Conservation (phyloP, 2,888 invertebrate species). For the Imbricaverruca yamaguchii region DNA sequence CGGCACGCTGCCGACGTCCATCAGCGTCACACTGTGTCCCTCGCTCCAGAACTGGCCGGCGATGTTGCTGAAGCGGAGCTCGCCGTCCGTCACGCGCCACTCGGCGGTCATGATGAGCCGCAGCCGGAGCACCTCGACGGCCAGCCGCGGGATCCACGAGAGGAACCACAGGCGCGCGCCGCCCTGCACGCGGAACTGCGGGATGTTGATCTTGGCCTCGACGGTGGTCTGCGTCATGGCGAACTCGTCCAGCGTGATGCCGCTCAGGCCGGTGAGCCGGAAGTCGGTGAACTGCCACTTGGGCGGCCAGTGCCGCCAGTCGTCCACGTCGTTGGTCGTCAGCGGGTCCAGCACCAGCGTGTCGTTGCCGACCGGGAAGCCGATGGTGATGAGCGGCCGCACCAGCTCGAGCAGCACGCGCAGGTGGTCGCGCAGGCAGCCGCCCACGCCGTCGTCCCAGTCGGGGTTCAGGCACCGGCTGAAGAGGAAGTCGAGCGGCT, state of each 20-base stretch:
- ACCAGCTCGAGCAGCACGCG: slow-evolving; percentile 6
- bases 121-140: not conserved
- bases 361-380: not conserved
- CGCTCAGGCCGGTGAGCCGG: not conserved
- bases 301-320: not conserved
- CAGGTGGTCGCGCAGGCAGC: slow-evolving; percentile 16
- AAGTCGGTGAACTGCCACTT: not conserved
- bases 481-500: slow-evolving; percentile 10
- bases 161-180: not conserved
- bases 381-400: not conserved
- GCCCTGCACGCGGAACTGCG: not conserved
- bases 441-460: slow-evolving; percentile 3
- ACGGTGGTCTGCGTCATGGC: not conserved
- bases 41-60: slow-evolving; percentile 10
- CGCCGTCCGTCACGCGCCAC: not conserved
- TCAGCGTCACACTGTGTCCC: not conserved
- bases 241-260: slow-evolving; percentile 14
- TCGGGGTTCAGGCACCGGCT: not conserved
- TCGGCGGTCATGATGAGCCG: not conserved
- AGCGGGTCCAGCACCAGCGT: slow-evolving; percentile 3
- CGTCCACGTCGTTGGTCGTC: not conserved
- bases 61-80: not conserved
- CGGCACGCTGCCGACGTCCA: not conserved
- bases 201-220: not conserved
- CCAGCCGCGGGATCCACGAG: not conserved